Conservation (phyloP, 1,140 invertebrate species). For the Cydia splendana region DNA sequence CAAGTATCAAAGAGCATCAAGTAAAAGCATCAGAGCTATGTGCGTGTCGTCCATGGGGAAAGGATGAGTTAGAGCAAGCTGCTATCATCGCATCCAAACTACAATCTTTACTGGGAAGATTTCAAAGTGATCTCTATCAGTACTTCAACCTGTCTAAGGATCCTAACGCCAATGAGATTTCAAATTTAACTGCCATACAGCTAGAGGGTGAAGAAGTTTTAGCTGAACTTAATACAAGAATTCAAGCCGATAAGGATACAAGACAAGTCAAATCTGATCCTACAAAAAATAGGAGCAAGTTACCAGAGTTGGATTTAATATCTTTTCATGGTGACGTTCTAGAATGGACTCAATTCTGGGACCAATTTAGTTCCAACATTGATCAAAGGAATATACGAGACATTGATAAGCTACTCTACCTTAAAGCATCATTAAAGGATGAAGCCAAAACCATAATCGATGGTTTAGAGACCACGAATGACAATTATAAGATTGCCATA, state of each 20-base stretch:
- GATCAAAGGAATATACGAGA: neutral
- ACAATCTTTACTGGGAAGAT: neutral
- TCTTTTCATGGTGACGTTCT: neutral
- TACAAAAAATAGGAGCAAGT: neutral
- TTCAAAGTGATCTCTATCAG: neutral
- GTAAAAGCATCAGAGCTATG: no score
- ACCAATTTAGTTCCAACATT: constrained; percentile 9
- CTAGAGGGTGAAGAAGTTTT: neutral
- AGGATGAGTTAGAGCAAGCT: neutral
- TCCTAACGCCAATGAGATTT: neutral
- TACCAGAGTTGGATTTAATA: neutral
- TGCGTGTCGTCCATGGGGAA: no score
- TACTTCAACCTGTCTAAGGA: neutral
- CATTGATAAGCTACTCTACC: constrained; percentile 14
- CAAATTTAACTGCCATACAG: neutral
- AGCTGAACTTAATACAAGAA: neutral
- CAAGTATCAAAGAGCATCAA: no score
- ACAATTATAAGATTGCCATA: constrained; percentile 29
- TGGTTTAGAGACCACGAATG: constrained; percentile 17
- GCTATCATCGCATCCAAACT: neutral
- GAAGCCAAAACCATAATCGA: neutral
- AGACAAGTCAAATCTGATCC: neutral
- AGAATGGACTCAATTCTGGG: constrained; percentile 29
- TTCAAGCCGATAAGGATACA: neutral
- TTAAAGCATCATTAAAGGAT: neutral